Base-by-base conservation (phyloP, 1,140 invertebrate genomes). In the Drosophila simulans region DNA sequence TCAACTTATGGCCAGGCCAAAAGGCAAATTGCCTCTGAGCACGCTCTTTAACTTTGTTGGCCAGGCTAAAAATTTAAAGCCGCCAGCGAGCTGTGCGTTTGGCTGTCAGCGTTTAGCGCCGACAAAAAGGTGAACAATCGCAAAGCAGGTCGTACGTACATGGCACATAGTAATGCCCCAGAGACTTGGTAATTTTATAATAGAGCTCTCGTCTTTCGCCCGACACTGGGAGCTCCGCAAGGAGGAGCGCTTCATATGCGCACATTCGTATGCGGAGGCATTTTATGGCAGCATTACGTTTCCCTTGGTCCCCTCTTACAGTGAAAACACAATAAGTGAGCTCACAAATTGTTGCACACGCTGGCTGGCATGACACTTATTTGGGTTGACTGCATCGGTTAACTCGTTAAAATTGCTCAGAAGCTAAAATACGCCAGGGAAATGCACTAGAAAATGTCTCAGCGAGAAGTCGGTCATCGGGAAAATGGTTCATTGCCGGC, bases 21-120 rank as follows among this genome's bases (percentile, higher is more conserved):
- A 55, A 55, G 37, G 45, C 37, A 53, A 85, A 85, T 85, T 85
- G 82, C 64, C 72, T 86, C 58, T 68, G 43, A 74, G 60, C 82
- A 85, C 82, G 81, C 82, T 85, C 69, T 81, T 77, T 73, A 81
- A 74, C 59, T 70, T 43, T 62, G 59, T 59, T 63, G 71, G 51
- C 58, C 62, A 34, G 64, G 64, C 53, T 45, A 58, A 65, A 75
- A 77, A 64, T 63, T 81, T 77, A 58, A 81, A 72, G 66, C 54
- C 66, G 64, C 62, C 55, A 22, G 34, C 49, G 8, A 76, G 54
- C 53, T 63, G 68, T 82, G 73, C 79, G 74, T 72, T 62, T 59
- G 37, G 27, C 58, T 22, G 5, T 27, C 27, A 7, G 31, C 31
- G 78, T 73, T 62, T 60, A 42, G 27, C 58, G 54, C 46, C 40